Evolutionary conservation across 1,140 invertebrate genomes (phyloP).

Genomic region (Psilanteris sp.): DNA sequence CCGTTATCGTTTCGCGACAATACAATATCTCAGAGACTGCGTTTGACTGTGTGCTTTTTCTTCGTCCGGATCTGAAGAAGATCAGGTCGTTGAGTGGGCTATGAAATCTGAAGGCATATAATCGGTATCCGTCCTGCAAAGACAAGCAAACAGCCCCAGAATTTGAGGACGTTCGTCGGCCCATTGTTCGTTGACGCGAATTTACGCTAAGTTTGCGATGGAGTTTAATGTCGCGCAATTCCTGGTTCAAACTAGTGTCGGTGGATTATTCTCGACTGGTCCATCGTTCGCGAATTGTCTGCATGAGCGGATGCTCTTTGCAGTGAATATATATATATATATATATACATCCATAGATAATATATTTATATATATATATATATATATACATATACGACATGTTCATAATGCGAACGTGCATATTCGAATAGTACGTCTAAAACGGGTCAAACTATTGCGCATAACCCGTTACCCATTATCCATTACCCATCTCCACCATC

Average conservation of each 20-base stretch:
- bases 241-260: slow-evolving; percentile 66
- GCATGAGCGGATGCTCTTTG: slow-evolving; percentile 24
- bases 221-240: slow-evolving; percentile 79
- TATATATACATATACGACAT: slow-evolving; percentile 62
- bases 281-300: slow-evolving; percentile 50
- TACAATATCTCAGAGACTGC: slow-evolving; percentile 50
- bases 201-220: slow-evolving; percentile 70
- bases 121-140: slow-evolving; percentile 58
- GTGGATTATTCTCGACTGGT: slow-evolving; percentile 69
- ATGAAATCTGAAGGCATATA: slow-evolving; percentile 60
- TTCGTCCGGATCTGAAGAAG: slow-evolving; percentile 41
- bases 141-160: slow-evolving; percentile 31
- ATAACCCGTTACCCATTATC: slow-evolving; percentile 54
- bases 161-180: slow-evolving; percentile 75
- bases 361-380: slow-evolving; percentile 2
- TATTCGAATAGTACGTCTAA: slow-evolving; percentile 7
- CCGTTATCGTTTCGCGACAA: slow-evolving; percentile 30
- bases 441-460: slow-evolving; percentile 27
- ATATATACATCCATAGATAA: too few species aligned
- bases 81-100: slow-evolving; percentile 55
- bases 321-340: slow-evolving; percentile 32
- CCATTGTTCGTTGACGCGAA: slow-evolving; percentile 74
- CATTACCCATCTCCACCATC: slow-evolving; percentile 43
- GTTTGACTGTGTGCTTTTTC: slow-evolving; percentile 63
- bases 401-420: slow-evolving; percentile 56